phyloP scores from a whole-genome alignment of 2,797 vertebrate genomes.

The Odontamblyopus rebecca region DNA sequence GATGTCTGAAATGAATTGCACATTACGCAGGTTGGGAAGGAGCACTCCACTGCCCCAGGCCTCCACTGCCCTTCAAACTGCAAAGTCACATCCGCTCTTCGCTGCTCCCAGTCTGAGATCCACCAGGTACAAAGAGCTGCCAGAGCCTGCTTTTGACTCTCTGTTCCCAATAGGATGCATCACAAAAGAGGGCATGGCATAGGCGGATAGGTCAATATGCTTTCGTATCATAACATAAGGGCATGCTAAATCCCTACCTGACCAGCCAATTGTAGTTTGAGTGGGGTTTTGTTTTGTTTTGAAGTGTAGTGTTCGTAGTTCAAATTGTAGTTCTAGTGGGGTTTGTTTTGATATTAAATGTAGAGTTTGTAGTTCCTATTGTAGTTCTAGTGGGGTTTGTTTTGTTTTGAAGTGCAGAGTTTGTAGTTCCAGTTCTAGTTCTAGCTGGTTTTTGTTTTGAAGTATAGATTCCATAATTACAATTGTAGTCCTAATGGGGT shows the following conservation, averaged over 20 bases:
- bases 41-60: conserved; percentile 11
- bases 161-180: not conserved
- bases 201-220: not conserved
- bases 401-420: no score
- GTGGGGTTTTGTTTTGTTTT: no score
- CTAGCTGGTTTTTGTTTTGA: no score
- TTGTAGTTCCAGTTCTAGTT: no score
- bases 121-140: conserved; percentile 7
- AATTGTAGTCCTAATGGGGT: no score
- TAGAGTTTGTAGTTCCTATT: no score
- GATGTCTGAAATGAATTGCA: conserved; percentile 28
- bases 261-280: no score
- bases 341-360: no score
- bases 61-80: conserved; percentile 14
- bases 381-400: no score
- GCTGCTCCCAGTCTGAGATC: not conserved
- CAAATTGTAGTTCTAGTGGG: no score
- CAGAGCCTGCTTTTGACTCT: not conserved
- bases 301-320: no score
- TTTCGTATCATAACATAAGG: not conserved
- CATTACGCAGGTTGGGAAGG: conserved; percentile 13
- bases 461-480: no score
- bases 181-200: not conserved
- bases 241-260: not conserved
- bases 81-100: conserved; percentile 12